Percentiles rank a stretch among this genome's conserved stretches.
Evolutionary conservation across 1,140 invertebrate genomes (phyloP).

Genomic region (Hesperophylax magnus): DNA sequence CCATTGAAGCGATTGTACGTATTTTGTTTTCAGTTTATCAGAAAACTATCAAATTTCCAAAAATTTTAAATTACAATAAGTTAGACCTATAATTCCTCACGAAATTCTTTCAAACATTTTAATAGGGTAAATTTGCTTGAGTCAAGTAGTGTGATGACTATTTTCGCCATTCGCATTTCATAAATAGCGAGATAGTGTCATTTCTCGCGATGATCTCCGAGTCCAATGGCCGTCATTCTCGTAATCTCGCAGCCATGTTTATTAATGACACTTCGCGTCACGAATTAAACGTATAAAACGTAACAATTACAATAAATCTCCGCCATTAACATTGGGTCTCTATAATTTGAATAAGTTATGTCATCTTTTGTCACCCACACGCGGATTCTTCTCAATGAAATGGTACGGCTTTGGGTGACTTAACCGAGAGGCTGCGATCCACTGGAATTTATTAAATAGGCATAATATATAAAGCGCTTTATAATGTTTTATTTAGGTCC

Average conservation of each 20-base stretch:
- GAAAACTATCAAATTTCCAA: too few species aligned
- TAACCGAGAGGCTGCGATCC: neutral
- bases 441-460: neutral
- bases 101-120: too few species aligned
- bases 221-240: slow-evolving; percentile 2
- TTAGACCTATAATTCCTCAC: too few species aligned
- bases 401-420: neutral
- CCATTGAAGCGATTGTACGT: too few species aligned
- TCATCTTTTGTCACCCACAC: slow-evolving; percentile 23
- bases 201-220: too few species aligned
- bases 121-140: too few species aligned
- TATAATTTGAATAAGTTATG: slow-evolving; percentile 39
- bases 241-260: neutral
- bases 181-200: too few species aligned
- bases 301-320: slow-evolving; percentile 39
- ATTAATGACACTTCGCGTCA: slow-evolving; percentile 23
- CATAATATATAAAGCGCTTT: neutral
- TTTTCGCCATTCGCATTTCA: too few species aligned
- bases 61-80: too few species aligned
- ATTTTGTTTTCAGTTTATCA: too few species aligned
- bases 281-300: slow-evolving; percentile 32
- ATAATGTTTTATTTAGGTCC: too few species aligned
- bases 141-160: too few species aligned
- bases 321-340: slow-evolving; percentile 28
- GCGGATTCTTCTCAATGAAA: neutral